Base-by-base conservation (phyloP, 2,113 vertebrate species). In the Ochotona curzoniae region DNA sequence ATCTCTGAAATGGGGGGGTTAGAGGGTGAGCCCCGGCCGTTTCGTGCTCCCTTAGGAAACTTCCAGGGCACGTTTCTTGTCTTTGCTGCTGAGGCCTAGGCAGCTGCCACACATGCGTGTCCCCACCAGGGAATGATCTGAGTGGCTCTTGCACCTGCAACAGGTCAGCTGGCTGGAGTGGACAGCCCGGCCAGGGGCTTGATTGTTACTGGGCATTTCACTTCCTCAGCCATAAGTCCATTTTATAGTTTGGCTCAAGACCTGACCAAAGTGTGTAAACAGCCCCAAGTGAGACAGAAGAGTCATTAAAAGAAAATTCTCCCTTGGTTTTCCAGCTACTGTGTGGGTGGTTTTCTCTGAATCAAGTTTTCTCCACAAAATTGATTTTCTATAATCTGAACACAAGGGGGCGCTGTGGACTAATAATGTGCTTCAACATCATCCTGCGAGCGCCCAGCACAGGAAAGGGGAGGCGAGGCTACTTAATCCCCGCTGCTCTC, bases 1-100 rank as follows among this genome's bases (percentile, higher is more conserved):
- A 98, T 98, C 95, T 98, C 98, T 98, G 93, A 83, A 98, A 97
- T 83, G 94, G 96, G 73, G 84, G 44, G 75, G 32, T 47, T 60
- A 28, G 73, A 21, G 47, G 35, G 38, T 73, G 32, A 90, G 21
- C n/a, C n/a, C 30, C 5, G 57, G n/a, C 61, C 1, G 14, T 47
- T 63, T 88, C 64, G 47, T 18, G 64, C 1, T 35, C 69, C 51
- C 7, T 7, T 28, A 38, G n/a, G 38, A 44, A 44, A 44, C 18
- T 49, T 28, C 81, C 44, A 17, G 11, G 12, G 67, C 47, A 91
- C 38, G 38, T 49, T 84, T 87, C 71, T 60, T n/a, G 9, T 66
- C 64, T 35, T 63, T 32, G 87, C 12, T 87, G 21, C 28, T 51
- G 12, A 92, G 63, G 47, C 51, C 7, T 30, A 79, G 67, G 32